These are phyloP conservation scores for Habroteleia sp. DNA, from an alignment of 2,888 invertebrate species.

Conservation along the genomic window DNA sequence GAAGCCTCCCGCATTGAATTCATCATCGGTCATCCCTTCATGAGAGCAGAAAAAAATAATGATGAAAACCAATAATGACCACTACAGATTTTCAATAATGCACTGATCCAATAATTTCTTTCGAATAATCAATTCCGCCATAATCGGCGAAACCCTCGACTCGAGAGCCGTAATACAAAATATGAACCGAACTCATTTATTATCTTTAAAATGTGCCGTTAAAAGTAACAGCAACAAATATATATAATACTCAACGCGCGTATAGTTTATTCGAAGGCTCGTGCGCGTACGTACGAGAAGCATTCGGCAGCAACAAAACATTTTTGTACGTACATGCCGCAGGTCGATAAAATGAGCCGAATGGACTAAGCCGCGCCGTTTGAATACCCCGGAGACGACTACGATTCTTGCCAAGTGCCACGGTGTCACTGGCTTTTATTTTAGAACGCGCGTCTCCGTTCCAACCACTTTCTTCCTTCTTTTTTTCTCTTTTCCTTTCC, in stretches of 20 bases:
- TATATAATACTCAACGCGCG: no score
- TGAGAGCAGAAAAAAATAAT: slow-evolving; percentile 35
- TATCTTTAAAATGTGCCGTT: slow-evolving; percentile 51
- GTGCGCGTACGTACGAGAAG: no score
- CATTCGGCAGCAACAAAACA: no score
- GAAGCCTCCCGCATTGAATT: slow-evolving; percentile 31
- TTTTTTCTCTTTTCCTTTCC: slow-evolving; percentile 2
- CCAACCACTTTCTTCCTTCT: no score
- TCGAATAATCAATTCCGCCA: slow-evolving; percentile 56
- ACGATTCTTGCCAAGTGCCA: slow-evolving; percentile 57
- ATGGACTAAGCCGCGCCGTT: slow-evolving; percentile 19
- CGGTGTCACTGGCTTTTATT: slow-evolving; percentile 65
- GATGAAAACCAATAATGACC: slow-evolving; percentile 58
- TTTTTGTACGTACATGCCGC: slow-evolving; percentile 39
- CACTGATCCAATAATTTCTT: slow-evolving; percentile 58
- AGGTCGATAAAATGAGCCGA: slow-evolving; percentile 31
- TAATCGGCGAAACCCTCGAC: slow-evolving; percentile 36
- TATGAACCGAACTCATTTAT: slow-evolving; percentile 43
- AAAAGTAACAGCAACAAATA: slow-evolving; percentile 49
- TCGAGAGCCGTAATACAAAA: slow-evolving; percentile 38
- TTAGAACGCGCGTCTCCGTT: no score
- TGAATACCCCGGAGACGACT: slow-evolving; percentile 29
- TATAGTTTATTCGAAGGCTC: no score
- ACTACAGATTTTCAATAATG: slow-evolving; percentile 59
- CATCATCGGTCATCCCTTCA: slow-evolving; percentile 40